Evolutionary conservation across 2,888 invertebrate species (phyloP).

Genomic region (Ochropleura plecta): DNA sequence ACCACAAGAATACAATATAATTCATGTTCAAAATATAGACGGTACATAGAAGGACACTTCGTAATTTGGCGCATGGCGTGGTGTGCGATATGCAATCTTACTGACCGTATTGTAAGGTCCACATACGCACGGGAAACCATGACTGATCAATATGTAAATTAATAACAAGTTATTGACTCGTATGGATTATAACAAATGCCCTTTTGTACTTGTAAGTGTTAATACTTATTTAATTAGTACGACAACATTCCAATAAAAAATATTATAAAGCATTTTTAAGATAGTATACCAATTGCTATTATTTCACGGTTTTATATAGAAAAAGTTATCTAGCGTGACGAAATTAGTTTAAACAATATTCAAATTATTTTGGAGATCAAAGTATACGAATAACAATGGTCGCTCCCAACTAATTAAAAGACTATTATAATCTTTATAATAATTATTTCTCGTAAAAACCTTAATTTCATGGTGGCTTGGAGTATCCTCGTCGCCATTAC

Average conservation of each 20-base stretch:
- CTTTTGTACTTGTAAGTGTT: constrained; percentile 57
- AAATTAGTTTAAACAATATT: constrained; percentile 11
- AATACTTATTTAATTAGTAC: constrained; percentile 45
- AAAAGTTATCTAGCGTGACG: constrained; percentile 16
- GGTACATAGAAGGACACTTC: constrained; percentile 47
- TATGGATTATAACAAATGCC: constrained; percentile 17
- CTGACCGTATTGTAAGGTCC: background rate
- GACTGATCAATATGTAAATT: background rate
- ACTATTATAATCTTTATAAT: constrained; percentile 17
- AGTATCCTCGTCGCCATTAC: constrained; percentile 10
- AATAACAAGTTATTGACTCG: constrained; percentile 13
- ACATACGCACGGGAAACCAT: background rate
- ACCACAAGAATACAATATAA: constrained; percentile 26
- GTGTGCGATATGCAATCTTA: constrained; percentile 9
- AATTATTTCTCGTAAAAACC: constrained; percentile 36
- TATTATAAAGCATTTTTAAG: constrained; percentile 14
- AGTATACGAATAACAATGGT: constrained; percentile 32
- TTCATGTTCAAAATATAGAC: constrained; percentile 32
- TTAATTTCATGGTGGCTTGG: constrained; percentile 14
- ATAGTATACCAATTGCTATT: constrained; percentile 1
- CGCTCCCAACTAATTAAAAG: constrained; percentile 23
- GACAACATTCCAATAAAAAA: constrained; percentile 50
- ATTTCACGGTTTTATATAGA: background rate
- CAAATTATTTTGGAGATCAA: constrained; percentile 50
- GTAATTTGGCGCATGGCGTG: constrained; percentile 8